phyloP scores from a whole-genome alignment of 2,797 vertebrate genomes.

The Poecile montanus region DNA sequence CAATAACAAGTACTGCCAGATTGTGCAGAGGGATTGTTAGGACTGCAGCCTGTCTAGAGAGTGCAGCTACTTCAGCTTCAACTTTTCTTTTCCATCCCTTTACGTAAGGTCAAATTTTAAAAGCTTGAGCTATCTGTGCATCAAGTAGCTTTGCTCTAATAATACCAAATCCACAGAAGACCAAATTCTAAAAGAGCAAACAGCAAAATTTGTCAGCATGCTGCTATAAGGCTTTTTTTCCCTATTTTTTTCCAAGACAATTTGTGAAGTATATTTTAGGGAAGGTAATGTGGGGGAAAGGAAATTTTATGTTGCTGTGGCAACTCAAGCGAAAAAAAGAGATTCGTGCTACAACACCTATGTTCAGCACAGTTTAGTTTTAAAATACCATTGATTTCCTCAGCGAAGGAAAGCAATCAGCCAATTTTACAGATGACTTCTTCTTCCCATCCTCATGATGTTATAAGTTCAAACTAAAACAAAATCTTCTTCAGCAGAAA shows the following conservation, averaged over 20 bases:
- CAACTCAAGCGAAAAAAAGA: slow-evolving; percentile 46
- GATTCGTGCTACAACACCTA: slow-evolving; percentile 7
- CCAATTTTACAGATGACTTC: slow-evolving; percentile 16
- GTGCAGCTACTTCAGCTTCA: neutral
- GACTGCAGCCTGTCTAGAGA: neutral
- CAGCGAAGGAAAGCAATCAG: slow-evolving; percentile 10
- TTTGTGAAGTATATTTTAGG: slow-evolving; percentile 61
- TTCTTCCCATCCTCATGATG: neutral
- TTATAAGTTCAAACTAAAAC: slow-evolving; percentile 36
- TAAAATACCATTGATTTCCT: slow-evolving; percentile 58
- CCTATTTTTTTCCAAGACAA: neutral
- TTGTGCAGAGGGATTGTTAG: neutral
- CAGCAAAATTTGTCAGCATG: slow-evolving; percentile 25
- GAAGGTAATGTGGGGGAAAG: slow-evolving; percentile 36
- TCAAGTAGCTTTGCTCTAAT: slow-evolving; percentile 8
- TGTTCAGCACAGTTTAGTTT: slow-evolving; percentile 42
- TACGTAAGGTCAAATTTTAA: slow-evolving; percentile 9
- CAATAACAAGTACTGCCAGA: neutral
- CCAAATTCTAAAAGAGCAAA: slow-evolving; percentile 30
- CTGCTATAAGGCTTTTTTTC: neutral
- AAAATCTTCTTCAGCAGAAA: slow-evolving; percentile 14
- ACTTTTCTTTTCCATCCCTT: neutral
- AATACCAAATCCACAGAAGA: slow-evolving; percentile 24
- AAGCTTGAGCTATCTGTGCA: neutral
- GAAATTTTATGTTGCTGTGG: slow-evolving; percentile 70